phyloP scores from a whole-genome alignment of 2,888 invertebrate genomes.

The Teleiodes luculella region DNA sequence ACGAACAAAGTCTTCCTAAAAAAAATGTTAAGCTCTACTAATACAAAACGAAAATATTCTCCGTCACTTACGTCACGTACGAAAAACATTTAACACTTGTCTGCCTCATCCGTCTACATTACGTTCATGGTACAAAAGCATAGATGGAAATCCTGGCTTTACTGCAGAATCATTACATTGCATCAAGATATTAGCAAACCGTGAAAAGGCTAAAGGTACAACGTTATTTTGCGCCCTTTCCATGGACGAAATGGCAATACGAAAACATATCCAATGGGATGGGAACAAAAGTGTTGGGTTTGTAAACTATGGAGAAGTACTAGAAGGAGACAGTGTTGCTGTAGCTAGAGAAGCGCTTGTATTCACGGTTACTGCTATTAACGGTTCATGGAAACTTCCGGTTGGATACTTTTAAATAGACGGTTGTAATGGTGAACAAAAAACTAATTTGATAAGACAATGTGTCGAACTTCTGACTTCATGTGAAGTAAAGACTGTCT shows the following conservation, averaged over 20 bases:
- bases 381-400: slow-evolving; percentile 13
- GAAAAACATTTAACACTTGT: slow-evolving; percentile 7
- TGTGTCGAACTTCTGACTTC: no score
- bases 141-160: slow-evolving; percentile 17
- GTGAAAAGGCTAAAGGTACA: slow-evolving; percentile 1
- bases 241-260: slow-evolving; percentile 22
- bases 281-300: slow-evolving; percentile 17
- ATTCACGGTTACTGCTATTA: slow-evolving; percentile 15
- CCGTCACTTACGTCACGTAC: background rate
- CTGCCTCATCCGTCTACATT: slow-evolving; percentile 16
- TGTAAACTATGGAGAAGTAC: slow-evolving; percentile 14
- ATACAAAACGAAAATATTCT: no score
- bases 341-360: slow-evolving; percentile 19
- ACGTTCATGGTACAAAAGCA: slow-evolving; percentile 12
- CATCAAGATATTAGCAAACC: slow-evolving; percentile 5
- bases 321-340: slow-evolving; percentile 11
- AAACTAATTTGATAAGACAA: no score
- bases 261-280: slow-evolving; percentile 20
- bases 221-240: no score
- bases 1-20: no score
- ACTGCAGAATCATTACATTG: slow-evolving; percentile 18
- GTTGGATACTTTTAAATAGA: slow-evolving; percentile 21
- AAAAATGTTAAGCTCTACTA: no score
- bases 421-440: no score
- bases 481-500: background rate